Evolutionary conservation across 2,888 invertebrate species (phyloP).

Genomic region (Athalia cordata): DNA sequence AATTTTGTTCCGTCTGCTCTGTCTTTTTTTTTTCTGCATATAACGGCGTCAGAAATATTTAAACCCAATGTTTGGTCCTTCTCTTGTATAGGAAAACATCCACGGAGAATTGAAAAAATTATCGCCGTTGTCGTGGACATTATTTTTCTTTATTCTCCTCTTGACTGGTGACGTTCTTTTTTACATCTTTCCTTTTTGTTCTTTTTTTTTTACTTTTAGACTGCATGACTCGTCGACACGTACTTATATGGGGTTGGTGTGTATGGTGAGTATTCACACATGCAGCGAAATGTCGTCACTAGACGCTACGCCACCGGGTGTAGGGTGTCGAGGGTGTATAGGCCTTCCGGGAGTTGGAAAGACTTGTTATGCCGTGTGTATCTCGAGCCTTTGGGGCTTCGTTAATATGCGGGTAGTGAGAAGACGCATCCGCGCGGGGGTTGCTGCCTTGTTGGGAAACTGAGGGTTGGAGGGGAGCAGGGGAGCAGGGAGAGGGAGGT

Average conservation of each 20-base stretch:
- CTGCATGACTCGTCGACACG: neutral
- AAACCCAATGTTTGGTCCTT: too few species aligned
- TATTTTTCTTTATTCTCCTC: too few species aligned
- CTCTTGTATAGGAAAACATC: too few species aligned
- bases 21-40: too few species aligned
- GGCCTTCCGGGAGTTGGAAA: conserved; percentile 37
- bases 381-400: conserved; percentile 42
- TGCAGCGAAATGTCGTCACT: conserved; percentile 20
- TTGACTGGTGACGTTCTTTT: too few species aligned
- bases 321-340: conserved; percentile 14
- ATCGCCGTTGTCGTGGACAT: too few species aligned
- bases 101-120: too few species aligned
- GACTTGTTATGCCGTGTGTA: conserved; percentile 41
- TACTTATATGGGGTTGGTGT: neutral
- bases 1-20: conserved; percentile 10
- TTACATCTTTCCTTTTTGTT: neutral
- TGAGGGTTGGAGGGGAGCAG: neutral
- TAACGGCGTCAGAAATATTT: too few species aligned
- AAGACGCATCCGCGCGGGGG: conserved; percentile 26
- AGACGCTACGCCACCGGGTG: conserved; percentile 12
- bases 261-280: neutral
- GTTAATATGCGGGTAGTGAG: conserved; percentile 42
- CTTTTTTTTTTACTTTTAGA: neutral
- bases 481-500: too few species aligned
- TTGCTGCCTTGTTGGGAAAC: conserved; percentile 10